A percentile compares a stretch with the other conserved stretches of the same genome.
phyloP scores from a whole-genome alignment of 2,888 invertebrate species.

The Meganola albula region DNA sequence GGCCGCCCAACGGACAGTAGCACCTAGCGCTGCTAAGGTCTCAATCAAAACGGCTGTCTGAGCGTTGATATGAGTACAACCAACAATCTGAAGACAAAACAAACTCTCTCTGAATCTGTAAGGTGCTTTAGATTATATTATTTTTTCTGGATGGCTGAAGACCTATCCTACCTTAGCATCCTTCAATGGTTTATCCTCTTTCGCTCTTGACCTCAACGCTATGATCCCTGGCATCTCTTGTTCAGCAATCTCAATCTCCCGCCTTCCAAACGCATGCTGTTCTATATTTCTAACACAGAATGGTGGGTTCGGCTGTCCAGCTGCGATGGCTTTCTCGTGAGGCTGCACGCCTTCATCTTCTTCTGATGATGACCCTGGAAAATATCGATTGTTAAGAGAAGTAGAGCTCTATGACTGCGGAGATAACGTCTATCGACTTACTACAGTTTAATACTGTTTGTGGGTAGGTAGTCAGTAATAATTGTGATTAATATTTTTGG shows the following conservation, averaged over 20 bases:
- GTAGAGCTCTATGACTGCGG: neutral
- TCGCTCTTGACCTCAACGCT: conserved; percentile 93
- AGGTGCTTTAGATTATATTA: neutral
- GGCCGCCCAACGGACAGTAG: conserved; percentile 96
- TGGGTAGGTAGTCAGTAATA: too few species aligned
- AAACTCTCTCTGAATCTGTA: neutral
- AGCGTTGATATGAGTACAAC: conserved; percentile 98
- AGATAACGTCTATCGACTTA: too few species aligned
- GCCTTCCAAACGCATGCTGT: conserved; percentile 94
- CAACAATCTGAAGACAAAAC: conserved; percentile 81
- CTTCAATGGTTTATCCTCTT: conserved; percentile 95
- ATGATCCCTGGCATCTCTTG: conserved; percentile 99
- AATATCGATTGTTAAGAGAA: too few species aligned
- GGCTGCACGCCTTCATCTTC: conserved; percentile 92
- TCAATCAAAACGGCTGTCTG: conserved; percentile 98
- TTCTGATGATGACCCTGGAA: conserved; percentile 93
- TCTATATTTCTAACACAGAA: conserved; percentile 97
- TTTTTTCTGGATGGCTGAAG: too few species aligned
- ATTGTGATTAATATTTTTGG: too few species aligned
- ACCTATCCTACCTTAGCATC: conserved; percentile 85
- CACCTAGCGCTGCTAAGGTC: conserved; percentile 91
- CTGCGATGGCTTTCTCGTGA: conserved; percentile 93
- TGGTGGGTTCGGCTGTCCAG: conserved; percentile 88
- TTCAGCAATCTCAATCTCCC: conserved; percentile 98
- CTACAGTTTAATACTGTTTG: too few species aligned